phyloP scores from a whole-genome alignment of 2,888 invertebrate genomes.

The Punctoribates punctum region DNA sequence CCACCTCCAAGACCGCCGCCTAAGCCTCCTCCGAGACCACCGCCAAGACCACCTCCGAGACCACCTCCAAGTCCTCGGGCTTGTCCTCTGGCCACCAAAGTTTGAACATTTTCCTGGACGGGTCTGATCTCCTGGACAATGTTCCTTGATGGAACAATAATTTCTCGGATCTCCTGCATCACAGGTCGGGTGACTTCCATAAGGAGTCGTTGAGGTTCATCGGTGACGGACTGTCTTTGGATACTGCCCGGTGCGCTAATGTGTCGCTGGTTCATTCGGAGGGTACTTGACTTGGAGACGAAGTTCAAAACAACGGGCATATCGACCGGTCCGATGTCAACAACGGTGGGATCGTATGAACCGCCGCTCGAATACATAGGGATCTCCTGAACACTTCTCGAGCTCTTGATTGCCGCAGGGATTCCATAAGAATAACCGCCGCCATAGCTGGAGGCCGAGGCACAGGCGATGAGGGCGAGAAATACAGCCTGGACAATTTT shows the following conservation, averaged over 20 bases:
- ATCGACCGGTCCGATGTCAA: constrained; percentile 7
- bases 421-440: neutral
- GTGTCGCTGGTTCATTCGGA: neutral
- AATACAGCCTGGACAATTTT: no score
- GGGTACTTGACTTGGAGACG: neutral
- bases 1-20: neutral
- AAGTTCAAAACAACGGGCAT: neutral
- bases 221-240: neutral
- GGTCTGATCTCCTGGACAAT: constrained; percentile 15
- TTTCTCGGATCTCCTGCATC: neutral
- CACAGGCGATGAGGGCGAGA: no score
- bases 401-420: neutral
- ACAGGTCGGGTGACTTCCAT: neutral
- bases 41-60: neutral
- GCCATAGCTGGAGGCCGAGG: neutral
- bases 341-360: neutral
- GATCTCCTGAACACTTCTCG: no score
- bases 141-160: neutral
- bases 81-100: neutral
- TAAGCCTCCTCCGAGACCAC: neutral
- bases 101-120: neutral
- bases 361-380: neutral
- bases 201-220: neutral
- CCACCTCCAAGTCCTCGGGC: neutral
- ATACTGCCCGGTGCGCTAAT: neutral